phyloP scores from a whole-genome alignment of 2,888 invertebrate genomes.

The Acanthoscelides obtectus region DNA sequence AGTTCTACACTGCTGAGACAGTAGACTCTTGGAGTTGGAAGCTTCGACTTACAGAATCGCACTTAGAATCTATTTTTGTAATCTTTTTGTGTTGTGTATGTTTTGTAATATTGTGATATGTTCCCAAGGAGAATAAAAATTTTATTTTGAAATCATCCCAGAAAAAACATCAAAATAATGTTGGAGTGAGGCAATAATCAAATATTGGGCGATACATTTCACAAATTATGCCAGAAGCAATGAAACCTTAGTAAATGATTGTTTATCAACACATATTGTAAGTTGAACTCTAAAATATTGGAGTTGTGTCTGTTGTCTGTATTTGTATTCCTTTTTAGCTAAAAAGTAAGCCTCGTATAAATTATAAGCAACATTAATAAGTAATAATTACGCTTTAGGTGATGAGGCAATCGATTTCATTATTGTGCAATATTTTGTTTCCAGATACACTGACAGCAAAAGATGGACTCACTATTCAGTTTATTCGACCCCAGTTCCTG shows the following conservation, averaged over 20 bases:
- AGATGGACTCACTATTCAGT: constrained; percentile 79
- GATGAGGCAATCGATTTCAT: no score
- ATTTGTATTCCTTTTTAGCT: neutral
- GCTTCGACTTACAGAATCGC: no score
- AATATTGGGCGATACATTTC: neutral
- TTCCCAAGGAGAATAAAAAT: no score
- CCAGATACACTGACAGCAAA: neutral
- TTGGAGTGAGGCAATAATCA: neutral
- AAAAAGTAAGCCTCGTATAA: no score
- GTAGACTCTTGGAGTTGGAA: no score
- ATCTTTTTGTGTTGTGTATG: no score
- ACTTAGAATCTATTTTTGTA: no score
- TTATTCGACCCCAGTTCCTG: constrained; percentile 65
- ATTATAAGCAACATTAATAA: no score
- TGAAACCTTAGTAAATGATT: neutral
- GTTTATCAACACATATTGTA: neutral
- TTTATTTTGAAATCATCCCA: neutral
- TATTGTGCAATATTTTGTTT: neutral
- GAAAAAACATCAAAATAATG: neutral
- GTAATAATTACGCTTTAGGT: no score
- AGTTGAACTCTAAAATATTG: neutral
- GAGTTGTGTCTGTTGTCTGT: neutral
- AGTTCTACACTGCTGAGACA: no score
- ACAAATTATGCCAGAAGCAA: neutral
- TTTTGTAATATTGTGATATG: no score